Conservation (phyloP, 2,113 vertebrate species). For the Hypomesus transpacificus region DNA sequence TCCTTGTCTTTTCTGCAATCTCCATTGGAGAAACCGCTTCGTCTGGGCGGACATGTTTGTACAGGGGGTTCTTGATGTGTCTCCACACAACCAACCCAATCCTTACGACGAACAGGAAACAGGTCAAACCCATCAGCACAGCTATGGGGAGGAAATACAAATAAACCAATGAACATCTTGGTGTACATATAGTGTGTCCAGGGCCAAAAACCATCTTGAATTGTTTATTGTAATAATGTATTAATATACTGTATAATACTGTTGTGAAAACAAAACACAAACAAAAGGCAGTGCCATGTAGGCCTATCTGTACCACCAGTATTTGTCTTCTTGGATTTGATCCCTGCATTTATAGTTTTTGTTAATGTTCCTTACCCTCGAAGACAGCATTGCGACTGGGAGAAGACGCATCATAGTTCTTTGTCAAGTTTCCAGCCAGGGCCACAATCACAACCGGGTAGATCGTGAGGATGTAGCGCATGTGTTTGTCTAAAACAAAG, state of each 20-base stretch:
- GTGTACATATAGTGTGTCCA: too few species aligned
- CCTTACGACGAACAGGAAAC: slow-evolving; percentile 33
- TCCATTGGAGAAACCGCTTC: slow-evolving; percentile 55
- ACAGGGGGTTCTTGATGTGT: slow-evolving; percentile 51
- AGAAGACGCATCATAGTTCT: neutral
- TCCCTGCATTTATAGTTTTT: too few species aligned
- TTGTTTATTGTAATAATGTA: too few species aligned
- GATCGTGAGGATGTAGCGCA: slow-evolving; percentile 2
- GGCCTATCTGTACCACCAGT: too few species aligned
- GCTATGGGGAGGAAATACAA: slow-evolving; percentile 37
- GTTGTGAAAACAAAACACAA: too few species aligned
- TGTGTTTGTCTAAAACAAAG: slow-evolving; percentile 1
- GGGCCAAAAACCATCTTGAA: too few species aligned
- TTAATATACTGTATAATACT: too few species aligned
- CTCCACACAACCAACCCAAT: slow-evolving; percentile 49
- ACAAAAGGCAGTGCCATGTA: too few species aligned
- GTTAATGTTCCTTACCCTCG: neutral
- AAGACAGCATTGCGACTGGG: neutral
- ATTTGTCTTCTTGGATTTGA: too few species aligned
- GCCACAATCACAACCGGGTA: slow-evolving; percentile 5
- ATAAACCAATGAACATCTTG: neutral
- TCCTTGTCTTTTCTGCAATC: slow-evolving; percentile 50
- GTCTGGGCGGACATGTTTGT: neutral
- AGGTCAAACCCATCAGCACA: slow-evolving; percentile 46
- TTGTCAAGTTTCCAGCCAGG: neutral